Evolutionary conservation across 1,140 invertebrate genomes (phyloP).

Genomic region (Halotydeus destructor): DNA sequence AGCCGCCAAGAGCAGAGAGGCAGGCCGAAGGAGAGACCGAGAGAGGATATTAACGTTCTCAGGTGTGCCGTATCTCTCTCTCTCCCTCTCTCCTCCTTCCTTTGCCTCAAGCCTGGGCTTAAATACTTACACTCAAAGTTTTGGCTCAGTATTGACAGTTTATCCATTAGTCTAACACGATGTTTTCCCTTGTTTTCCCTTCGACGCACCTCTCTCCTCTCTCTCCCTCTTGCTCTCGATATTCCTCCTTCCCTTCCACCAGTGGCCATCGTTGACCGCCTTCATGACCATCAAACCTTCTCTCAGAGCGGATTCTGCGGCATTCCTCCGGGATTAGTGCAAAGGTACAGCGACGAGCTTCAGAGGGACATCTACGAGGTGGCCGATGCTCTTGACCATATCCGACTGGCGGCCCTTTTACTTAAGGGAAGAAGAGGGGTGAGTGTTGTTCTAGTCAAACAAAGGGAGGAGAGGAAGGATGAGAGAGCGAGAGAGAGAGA

Average conservation of each 20-base stretch:
- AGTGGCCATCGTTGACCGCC: too few species aligned
- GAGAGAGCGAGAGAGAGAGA: too few species aligned
- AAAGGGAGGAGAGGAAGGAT: too few species aligned
- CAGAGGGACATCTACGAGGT: conserved; percentile 23
- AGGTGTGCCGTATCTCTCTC: neutral
- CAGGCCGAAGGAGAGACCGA: too few species aligned
- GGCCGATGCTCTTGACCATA: conserved; percentile 24
- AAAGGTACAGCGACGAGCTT: conserved; percentile 27
- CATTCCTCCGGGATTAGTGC: conserved; percentile 26
- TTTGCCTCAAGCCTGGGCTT: neutral
- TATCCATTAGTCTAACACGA: neutral
- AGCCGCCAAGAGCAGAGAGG: too few species aligned
- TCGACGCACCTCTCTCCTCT: too few species aligned
- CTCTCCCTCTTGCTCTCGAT: too few species aligned
- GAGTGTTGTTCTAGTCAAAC: conserved; percentile 12
- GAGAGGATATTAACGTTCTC: too few species aligned
- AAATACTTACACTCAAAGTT: neutral
- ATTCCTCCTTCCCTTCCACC: too few species aligned
- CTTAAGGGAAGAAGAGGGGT: conserved; percentile 16
- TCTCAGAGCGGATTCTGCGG: conserved; percentile 26
- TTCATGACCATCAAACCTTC: too few species aligned
- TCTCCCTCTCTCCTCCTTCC: neutral
- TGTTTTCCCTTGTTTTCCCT: conserved; percentile 14
- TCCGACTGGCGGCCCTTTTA: conserved; percentile 22
- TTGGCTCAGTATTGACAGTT: conserved; percentile 1